Evolutionary conservation across 2,113 vertebrate species (phyloP), one percentile per base, ranked within the genome.

Genomic region (Antennarius striatus): DNA sequence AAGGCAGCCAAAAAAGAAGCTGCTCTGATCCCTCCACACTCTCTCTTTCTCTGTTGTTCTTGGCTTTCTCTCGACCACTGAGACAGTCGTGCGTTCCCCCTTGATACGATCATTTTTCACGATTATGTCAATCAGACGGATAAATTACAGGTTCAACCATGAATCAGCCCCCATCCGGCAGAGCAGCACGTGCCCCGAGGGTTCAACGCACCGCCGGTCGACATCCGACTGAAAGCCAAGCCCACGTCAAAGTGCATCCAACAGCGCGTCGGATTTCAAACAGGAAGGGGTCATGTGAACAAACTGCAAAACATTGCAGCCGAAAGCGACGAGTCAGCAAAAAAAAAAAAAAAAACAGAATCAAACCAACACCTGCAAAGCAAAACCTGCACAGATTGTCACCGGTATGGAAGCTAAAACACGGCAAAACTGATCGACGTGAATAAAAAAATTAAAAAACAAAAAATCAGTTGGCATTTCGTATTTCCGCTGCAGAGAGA

Each of bases 51-150:
- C 30, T 49, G 29, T 39, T 36, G 36, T 15, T 50, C 64, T 56
- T 59, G 11, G 67, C 62, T 17, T 7, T 28, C 50, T 73, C 54
- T 71, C 28, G 9, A 36, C 58, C 14, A 0, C 2, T 63, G 64
- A 77, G 46, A 11, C 47, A 80, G 42, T 22, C 22, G 22, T 22
- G 22, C 22, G 39, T 46, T 28, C 58, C 42, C 12, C 7, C 32
- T 55, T 54, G 56, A 64, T n/a, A 70, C 2, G 22, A 22, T 53
- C 22, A 1, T 51, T 60, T 81, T 68, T 75, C 51, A 59, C 51
- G 70, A 66, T 60, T 12, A 4, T 5, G 39, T 63, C 50, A 59
- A 30, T 22, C 49, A 63, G 52, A 45, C 43, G 36, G 15, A 50
- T 58, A 36, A 45, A 11, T 51, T 45, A 28, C 64, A 73, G 63